A percentile compares a stretch with the other conserved stretches of the same genome.
Conservation (phyloP, 2,888 invertebrate species). For the Pimpla rufipes region DNA sequence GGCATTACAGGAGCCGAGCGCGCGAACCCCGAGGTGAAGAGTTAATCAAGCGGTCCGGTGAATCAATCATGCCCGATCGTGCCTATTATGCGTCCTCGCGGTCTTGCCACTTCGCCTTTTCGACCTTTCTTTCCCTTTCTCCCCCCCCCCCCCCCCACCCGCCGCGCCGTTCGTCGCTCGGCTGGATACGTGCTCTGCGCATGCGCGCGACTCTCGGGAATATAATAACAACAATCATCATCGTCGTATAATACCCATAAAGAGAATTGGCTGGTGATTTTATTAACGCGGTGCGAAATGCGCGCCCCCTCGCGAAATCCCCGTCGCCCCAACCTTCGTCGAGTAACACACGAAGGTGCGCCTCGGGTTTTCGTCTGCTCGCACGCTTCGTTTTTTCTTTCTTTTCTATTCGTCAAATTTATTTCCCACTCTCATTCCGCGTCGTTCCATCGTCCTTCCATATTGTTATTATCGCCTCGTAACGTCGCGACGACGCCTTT, state of each 20-base stretch:
- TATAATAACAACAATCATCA: conserved; percentile 71
- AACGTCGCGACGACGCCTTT: not conserved
- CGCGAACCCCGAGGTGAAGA: conserved; percentile 74
- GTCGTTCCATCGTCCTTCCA: conserved; percentile 8
- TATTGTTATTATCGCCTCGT: not conserved
- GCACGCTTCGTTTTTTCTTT: conserved; percentile 47
- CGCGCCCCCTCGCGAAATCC: conserved; percentile 43
- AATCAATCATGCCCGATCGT: conserved; percentile 77
- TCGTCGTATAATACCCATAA: conserved; percentile 70
- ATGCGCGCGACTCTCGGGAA: conserved; percentile 34
- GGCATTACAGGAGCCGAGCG: conserved; percentile 48
- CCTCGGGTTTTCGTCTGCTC: conserved; percentile 26
- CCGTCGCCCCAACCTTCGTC: conserved; percentile 54
- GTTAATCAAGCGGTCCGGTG: conserved; percentile 77
- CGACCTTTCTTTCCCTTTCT: conserved; percentile 47
- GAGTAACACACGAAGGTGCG: conserved; percentile 46
- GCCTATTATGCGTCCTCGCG: conserved; percentile 68
- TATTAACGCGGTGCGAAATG: conserved; percentile 72
- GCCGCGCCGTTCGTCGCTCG: conserved; percentile 15
- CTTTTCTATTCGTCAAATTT: conserved; percentile 60
- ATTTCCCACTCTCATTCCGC: not conserved
- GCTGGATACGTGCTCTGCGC: conserved; percentile 37
- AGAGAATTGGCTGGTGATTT: conserved; percentile 74
- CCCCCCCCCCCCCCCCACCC: not conserved
- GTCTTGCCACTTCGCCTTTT: conserved; percentile 40